phyloP scores from a whole-genome alignment of 2,888 invertebrate genomes.

The Stenoptilia bipunctidactyla region DNA sequence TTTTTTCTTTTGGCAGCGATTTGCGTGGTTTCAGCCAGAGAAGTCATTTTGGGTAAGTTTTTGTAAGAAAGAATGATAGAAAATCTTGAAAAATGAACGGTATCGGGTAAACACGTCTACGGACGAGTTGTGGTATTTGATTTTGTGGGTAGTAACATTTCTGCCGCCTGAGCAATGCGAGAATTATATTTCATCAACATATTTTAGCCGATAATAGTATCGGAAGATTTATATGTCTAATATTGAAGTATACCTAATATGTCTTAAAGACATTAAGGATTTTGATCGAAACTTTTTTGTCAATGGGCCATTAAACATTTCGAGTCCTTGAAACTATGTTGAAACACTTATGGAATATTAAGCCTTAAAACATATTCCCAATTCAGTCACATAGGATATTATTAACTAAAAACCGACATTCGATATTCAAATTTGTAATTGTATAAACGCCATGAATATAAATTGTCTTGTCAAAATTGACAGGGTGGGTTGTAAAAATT shows the following conservation, averaged over 20 bases:
- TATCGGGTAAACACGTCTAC: too few species aligned
- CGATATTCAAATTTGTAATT: constrained; percentile 33
- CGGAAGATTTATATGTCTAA: too few species aligned
- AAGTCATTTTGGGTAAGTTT: constrained; percentile 53
- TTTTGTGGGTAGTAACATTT: too few species aligned
- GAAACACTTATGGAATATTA: too few species aligned
- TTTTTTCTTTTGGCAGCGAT: constrained; percentile 35
- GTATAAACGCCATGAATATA: constrained; percentile 24
- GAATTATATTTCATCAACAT: background rate
- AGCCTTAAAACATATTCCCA: constrained; percentile 19
- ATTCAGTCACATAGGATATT: constrained; percentile 18
- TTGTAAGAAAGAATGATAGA: constrained; percentile 9
- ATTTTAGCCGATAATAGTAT: background rate
- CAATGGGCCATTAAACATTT: too few species aligned
- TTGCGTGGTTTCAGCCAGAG: constrained; percentile 43
- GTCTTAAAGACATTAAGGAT: too few species aligned
- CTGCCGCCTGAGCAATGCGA: background rate
- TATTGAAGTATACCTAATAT: too few species aligned
- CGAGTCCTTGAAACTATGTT: background rate
- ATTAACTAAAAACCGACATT: constrained; percentile 27
- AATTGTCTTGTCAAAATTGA: constrained; percentile 25
- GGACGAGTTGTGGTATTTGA: too few species aligned
- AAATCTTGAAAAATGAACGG: too few species aligned
- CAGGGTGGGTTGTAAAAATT: constrained; percentile 13
- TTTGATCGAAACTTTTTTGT: too few species aligned